Evolutionary conservation across 2,797 vertebrate genomes (phyloP), one percentile per base, ranked within the genome.

Genomic region (Rhinatrema bivittatum): DNA sequence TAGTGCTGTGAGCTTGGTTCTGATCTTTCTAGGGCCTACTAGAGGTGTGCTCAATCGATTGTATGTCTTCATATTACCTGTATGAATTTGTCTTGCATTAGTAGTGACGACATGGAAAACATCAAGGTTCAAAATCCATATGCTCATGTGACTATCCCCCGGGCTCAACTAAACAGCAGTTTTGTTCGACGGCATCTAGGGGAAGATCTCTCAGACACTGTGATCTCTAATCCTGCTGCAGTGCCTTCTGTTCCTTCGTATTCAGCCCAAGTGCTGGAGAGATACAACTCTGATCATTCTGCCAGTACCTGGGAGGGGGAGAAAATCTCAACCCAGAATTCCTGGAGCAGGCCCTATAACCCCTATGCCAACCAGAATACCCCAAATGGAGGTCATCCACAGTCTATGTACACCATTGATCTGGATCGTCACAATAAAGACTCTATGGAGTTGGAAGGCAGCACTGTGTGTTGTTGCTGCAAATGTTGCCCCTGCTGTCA

Each of bases 101-200:
- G n/a, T n/a, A n/a, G n/a, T n/a, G n/a, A n/a, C n/a, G 33, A 43
- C 40, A 84, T 82, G 80, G 75, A 87, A 11, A 42, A 62, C 0
- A 13, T 81, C 16, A 79, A 70, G 3, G 17, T 85, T 18, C 77
- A 90, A 42, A 93, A 94, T 44, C 90, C 91, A 0, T 96, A 93
- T 0, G 65, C 86, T 19, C 70, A 81, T 0, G 66, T 96, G 46
- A 79, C 44, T 63, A 88, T 94, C 50, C 87, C 90, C 0, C 70
- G 85, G 14, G 87, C 88, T 0, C 89, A 91, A 48, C 82, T 96
- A 33, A 62, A 70, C 46, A 32, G 71, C 5, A 59, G 64, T 53
- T 78, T 79, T 42, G 51, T 73, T 31, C 56, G 51, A 26, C 46
- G 15, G 19, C 75, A 74, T 16, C 50, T 81, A 43, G 42, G 50